A percentile compares a stretch with the other conserved stretches of the same genome.
Evolutionary conservation across 2,888 invertebrate genomes (phyloP).

Genomic region (Invenusta paracnida): DNA sequence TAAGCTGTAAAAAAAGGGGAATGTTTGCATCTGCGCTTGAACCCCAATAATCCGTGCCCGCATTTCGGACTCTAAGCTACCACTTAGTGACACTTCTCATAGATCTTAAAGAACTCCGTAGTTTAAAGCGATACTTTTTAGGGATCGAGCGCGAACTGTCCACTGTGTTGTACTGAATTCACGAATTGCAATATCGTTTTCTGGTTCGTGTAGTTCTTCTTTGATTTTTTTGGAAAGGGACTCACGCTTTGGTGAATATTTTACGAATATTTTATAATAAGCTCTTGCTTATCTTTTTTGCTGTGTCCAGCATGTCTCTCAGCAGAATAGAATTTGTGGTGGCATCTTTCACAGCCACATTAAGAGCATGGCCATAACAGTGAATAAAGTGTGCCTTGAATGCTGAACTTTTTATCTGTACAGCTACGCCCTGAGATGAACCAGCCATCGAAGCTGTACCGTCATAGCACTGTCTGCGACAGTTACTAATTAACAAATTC

Average conservation of each 20-base stretch:
- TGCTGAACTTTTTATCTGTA: background rate
- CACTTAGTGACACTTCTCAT: background rate
- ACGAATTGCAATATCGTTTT: background rate
- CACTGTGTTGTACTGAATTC: conserved; percentile 5
- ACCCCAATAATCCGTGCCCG: background rate
- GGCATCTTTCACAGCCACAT: conserved; percentile 4
- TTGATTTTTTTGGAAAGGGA: background rate
- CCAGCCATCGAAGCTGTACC: background rate
- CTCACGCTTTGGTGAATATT: conserved; percentile 1
- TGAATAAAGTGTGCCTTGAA: conserved; percentile 10
- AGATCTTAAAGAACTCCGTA: background rate
- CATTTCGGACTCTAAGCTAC: background rate
- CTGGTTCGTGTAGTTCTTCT: background rate
- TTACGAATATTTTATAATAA: background rate
- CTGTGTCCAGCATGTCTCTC: conserved; percentile 22
- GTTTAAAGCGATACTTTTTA: background rate
- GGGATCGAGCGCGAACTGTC: background rate
- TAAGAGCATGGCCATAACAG: background rate
- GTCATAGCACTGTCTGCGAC: background rate
- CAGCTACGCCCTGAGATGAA: background rate
- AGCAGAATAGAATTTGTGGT: conserved; percentile 4
- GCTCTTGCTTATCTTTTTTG: conserved; percentile 16
- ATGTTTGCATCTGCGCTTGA: background rate
- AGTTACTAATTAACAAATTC: background rate
- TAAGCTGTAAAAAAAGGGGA: conserved; percentile 3